Percentiles rank a stretch among this genome's conserved stretches.
Evolutionary conservation across 2,113 vertebrate species (phyloP).

Genomic region (Calidris pygmaea): DNA sequence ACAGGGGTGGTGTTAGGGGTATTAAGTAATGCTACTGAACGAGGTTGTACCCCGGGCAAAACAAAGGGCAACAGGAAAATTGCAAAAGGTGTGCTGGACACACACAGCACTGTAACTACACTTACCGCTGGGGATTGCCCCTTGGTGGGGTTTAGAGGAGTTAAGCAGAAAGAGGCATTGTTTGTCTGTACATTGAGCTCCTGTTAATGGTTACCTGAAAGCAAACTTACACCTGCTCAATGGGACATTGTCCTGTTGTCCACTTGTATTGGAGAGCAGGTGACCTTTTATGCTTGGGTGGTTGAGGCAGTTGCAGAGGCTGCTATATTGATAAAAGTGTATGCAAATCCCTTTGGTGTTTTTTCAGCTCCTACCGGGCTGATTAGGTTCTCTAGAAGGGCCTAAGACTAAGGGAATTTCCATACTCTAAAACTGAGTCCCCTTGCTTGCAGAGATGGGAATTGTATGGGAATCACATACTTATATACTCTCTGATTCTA

Average conservation of each 20-base stretch:
- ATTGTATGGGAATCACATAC: no score
- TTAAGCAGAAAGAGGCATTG: not conserved
- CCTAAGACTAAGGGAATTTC: not conserved
- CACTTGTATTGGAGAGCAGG: not conserved
- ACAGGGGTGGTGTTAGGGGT: no score
- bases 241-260: not conserved
- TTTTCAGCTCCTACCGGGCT: not conserved
- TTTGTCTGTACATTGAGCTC: not conserved
- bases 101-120: accelerated
- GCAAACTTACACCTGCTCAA: not conserved
- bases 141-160: not conserved
- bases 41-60: not conserved
- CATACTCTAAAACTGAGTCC: not conserved
- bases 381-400: not conserved
- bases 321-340: not conserved
- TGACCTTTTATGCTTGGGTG: not conserved
- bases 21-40: not conserved
- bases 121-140: not conserved
- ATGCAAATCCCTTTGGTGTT: not conserved
- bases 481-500: not conserved
- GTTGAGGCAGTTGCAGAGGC: not conserved
- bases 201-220: conserved; percentile 25
- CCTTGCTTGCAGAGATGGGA: not conserved
- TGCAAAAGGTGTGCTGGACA: not conserved
- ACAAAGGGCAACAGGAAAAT: not conserved